Base-by-base conservation (phyloP, 2,797 vertebrate species). In the Zonotrichia albicollis region DNA sequence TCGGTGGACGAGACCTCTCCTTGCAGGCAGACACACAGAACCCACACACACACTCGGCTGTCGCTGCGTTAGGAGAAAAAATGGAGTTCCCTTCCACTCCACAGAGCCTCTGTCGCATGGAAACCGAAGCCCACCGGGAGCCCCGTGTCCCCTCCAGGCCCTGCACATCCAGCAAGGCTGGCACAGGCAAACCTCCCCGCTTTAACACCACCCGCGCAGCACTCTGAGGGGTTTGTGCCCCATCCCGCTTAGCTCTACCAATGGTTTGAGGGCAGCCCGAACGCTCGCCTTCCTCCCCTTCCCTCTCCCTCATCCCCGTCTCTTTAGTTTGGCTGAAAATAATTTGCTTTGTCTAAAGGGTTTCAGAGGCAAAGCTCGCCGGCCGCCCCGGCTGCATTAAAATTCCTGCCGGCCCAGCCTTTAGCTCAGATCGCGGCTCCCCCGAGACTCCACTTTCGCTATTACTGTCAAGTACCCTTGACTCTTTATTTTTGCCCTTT, bases 381-480 rank as follows among this genome's bases (percentile, higher is more conserved):
- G 97, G 97, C 97, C 97, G 97, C 98, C 98, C 97, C 83, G 94
- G 97, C 97, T 95, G 95, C 98, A 99, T 99, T 99, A 99, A 98
- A 98, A 99, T 99, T 99, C 99, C 98, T 98, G 98, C 98, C 97
- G 93, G 97, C 97, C 95, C 96, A 90, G 97, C 97, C 98, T 97
- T 97, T 96, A 97, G 96, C 98, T 98, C 83, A 98, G 98, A 78
- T 97, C 98, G 96, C 94, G 94, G 94, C 97, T 98, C 99, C 98
- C 98, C 93, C 23, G 99, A 98, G 99, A 98, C 98, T 97, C 98
- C 98, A 99, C 98, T 99, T 98, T 94, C 98, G 98, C 98, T 98
- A 98, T 99, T 99, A 98, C 99, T 99, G 99, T 99, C 99, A 99
- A 99, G 98, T 99, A 98, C 98, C 98, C 98, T 99, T 98, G 99